These are phyloP conservation scores for Eumeta japonica DNA, from an alignment of 1,140 invertebrate species.

Conservation along the genomic window DNA sequence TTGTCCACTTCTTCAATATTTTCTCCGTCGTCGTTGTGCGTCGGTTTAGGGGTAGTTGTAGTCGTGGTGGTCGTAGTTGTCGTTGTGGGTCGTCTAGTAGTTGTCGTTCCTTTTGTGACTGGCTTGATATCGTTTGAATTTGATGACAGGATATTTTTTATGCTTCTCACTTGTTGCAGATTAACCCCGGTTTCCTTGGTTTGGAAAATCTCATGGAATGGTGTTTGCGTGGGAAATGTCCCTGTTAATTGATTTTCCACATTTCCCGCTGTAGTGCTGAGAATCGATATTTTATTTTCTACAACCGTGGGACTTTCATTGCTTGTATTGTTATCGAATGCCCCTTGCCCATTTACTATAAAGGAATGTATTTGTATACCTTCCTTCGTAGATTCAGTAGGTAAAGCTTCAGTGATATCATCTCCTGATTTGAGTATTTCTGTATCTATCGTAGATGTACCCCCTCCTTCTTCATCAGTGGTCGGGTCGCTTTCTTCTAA, in stretches of 20 bases:
- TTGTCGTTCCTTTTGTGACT: slow-evolving; percentile 25
- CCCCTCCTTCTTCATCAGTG: slow-evolving; percentile 33
- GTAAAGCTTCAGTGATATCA: slow-evolving; percentile 16
- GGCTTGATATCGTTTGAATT: slow-evolving; percentile 23
- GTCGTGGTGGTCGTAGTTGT: slow-evolving; percentile 55
- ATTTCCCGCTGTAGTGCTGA: slow-evolving; percentile 44
- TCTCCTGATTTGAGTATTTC: slow-evolving; percentile 25
- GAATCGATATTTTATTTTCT: slow-evolving; percentile 44
- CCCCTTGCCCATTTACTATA: slow-evolving; percentile 48
- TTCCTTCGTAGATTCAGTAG: slow-evolving; percentile 19
- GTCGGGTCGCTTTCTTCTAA: slow-evolving; percentile 59
- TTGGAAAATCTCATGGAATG: slow-evolving; percentile 45
- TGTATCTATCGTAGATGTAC: slow-evolving; percentile 22
- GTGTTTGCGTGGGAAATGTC: slow-evolving; percentile 33
- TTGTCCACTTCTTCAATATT: slow-evolving; percentile 64
- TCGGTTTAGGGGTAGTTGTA: slow-evolving; percentile 61
- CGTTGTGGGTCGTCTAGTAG: slow-evolving; percentile 39
- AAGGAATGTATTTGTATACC: slow-evolving; percentile 47
- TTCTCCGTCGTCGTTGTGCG: slow-evolving; percentile 64
- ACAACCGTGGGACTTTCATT: slow-evolving; percentile 29
- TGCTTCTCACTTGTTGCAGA: slow-evolving; percentile 43
- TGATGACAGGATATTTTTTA: slow-evolving; percentile 25
- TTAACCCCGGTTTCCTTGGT: slow-evolving; percentile 34
- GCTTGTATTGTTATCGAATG: slow-evolving; percentile 31
- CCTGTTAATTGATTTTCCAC: slow-evolving; percentile 44